phyloP scores from a whole-genome alignment of 1,140 invertebrate genomes.

The Reticulitermes speratus region DNA sequence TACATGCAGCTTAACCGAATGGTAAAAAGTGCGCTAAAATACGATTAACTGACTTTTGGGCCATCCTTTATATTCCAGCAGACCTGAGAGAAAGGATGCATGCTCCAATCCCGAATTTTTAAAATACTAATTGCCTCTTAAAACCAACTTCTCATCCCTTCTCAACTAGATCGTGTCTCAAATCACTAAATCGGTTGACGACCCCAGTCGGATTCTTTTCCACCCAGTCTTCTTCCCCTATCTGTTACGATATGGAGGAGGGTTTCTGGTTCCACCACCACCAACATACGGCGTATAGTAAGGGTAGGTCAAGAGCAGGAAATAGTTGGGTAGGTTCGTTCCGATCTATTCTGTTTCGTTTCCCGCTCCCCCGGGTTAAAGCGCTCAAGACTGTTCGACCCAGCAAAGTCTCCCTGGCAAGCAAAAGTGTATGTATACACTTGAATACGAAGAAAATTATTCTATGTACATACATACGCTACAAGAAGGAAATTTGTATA shows the following conservation, averaged over 20 bases:
- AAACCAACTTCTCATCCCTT: background rate
- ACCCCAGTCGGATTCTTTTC: background rate
- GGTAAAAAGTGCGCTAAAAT: too few species aligned
- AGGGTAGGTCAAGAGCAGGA: constrained; percentile 8
- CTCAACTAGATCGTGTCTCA: background rate
- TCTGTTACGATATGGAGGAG: background rate
- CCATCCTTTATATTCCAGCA: too few species aligned
- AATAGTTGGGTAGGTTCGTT: background rate
- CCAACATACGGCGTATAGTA: background rate
- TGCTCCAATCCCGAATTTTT: too few species aligned
- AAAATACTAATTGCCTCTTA: too few species aligned
- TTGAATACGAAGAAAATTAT: background rate
- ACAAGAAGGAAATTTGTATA: too few species aligned
- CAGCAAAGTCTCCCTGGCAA: background rate
- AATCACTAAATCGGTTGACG: too few species aligned
- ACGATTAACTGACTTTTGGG: too few species aligned
- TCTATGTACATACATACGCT: too few species aligned
- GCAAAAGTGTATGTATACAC: background rate
- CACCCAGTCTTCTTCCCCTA: background rate
- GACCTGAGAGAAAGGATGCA: too few species aligned
- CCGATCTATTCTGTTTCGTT: background rate
- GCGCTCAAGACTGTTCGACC: background rate
- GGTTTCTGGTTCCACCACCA: background rate
- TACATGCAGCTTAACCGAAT: too few species aligned
- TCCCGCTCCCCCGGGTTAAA: background rate